These are phyloP conservation scores for Diorhabda carinulata DNA, from an alignment of 1,140 invertebrate genomes.

Conservation along the genomic window DNA sequence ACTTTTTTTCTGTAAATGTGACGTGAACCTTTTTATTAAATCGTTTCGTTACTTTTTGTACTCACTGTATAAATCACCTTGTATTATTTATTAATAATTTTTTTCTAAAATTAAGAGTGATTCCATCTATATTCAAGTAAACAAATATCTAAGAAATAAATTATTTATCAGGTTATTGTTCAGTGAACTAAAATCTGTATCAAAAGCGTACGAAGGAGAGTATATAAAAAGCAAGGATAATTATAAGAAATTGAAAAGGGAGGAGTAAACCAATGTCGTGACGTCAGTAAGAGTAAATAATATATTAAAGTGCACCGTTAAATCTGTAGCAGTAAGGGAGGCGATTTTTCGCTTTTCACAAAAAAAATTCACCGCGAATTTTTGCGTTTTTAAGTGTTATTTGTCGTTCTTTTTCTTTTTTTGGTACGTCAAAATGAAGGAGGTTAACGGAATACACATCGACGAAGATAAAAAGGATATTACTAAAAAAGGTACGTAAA, in stretches of 20 bases:
- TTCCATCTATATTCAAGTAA: too few relatives aligned
- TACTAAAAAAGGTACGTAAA: slow-evolving; percentile 13
- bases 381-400: not conserved
- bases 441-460: slow-evolving; percentile 9
- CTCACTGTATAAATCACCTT: too few relatives aligned
- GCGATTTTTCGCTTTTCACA: slow-evolving; percentile 8
- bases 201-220: slow-evolving; percentile 6
- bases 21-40: too few relatives aligned
- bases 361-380: not conserved
- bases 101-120: too few relatives aligned
- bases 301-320: slow-evolving; percentile 23
- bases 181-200: slow-evolving; percentile 18
- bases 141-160: not conserved
- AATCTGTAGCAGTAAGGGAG: not conserved
- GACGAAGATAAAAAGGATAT: slow-evolving; percentile 9
- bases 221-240: slow-evolving; percentile 32
- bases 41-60: too few relatives aligned
- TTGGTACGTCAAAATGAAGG: slow-evolving; percentile 11
- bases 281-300: slow-evolving; percentile 26
- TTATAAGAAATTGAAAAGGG: slow-evolving; percentile 32
- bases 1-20: too few relatives aligned
- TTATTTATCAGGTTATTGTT: not conserved
- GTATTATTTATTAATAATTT: too few relatives aligned
- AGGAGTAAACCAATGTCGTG: slow-evolving; percentile 32
- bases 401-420: not conserved